Evolutionary conservation across 2,888 invertebrate species (phyloP).

Genomic region (Scotopteryx bipunctaria): DNA sequence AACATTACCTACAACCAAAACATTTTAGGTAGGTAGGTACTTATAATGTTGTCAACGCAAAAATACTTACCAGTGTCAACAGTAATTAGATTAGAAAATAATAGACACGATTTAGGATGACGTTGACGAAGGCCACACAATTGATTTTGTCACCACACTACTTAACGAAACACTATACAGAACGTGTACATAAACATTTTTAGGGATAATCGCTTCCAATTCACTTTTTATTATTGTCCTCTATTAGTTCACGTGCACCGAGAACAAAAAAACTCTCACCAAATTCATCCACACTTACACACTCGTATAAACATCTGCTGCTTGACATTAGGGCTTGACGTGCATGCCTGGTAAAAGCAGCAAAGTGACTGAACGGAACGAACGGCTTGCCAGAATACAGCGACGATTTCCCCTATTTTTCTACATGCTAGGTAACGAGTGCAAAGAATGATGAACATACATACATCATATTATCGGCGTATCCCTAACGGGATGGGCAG

Average conservation of each 20-base stretch:
- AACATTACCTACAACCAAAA: no score
- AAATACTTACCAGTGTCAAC: slow-evolving; percentile 2
- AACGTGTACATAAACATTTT: neutral
- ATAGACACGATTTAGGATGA: neutral
- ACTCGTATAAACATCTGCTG: slow-evolving; percentile 19
- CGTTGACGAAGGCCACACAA: slow-evolving; percentile 2
- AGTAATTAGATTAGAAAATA: slow-evolving; percentile 7
- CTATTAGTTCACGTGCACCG: slow-evolving; percentile 22
- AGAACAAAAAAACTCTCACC: neutral
- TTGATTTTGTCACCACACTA: slow-evolving; percentile 11
- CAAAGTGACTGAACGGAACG: slow-evolving; percentile 11
- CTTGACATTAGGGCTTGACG: slow-evolving; percentile 15
- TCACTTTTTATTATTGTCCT: neutral
- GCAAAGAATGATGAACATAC: no score
- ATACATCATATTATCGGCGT: no score
- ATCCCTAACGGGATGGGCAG: no score
- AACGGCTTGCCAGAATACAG: slow-evolving; percentile 7
- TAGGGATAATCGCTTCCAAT: neutral
- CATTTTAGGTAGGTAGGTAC: no score
- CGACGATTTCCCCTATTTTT: neutral
- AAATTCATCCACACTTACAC: neutral
- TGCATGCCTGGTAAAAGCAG: slow-evolving; percentile 5
- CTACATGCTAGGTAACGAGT: no score
- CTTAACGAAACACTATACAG: neutral
- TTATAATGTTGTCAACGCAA: no score